Percentiles rank a stretch among this genome's conserved stretches.
These are phyloP conservation scores for Orius insidiosus DNA, from an alignment of 1,140 invertebrate genomes.

Conservation along the genomic window DNA sequence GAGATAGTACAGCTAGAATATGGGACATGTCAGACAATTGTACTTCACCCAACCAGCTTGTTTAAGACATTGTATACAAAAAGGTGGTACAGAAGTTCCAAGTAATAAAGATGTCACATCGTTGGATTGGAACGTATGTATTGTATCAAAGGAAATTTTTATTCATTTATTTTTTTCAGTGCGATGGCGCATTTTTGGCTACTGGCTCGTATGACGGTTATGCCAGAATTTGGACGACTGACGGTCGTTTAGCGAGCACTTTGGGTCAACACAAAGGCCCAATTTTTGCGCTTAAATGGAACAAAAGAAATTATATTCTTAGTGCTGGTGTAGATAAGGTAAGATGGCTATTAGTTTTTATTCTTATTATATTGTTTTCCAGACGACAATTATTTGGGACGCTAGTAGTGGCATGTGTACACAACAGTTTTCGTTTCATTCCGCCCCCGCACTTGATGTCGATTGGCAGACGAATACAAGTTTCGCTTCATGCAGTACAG, in stretches of 20 bases:
- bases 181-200: slow-evolving; percentile 83
- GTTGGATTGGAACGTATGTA: slow-evolving; percentile 98
- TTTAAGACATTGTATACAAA: slow-evolving; percentile 93
- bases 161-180: too few species aligned
- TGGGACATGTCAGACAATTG: slow-evolving; percentile 92
- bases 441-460: slow-evolving; percentile 91
- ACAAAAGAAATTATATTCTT: slow-evolving; percentile 93
- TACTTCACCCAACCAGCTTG: slow-evolving; percentile 70
- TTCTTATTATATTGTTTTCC: slow-evolving; percentile 18
- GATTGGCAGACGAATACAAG: slow-evolving; percentile 97
- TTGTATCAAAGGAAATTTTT: too few species aligned
- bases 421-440: slow-evolving; percentile 96
- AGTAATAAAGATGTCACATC: slow-evolving; percentile 99
- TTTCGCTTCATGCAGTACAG: slow-evolving; percentile 98
- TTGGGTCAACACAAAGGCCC: slow-evolving; percentile 98
- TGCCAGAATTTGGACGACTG: slow-evolving; percentile 93
- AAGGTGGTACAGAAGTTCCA: slow-evolving; percentile 90
- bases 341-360: slow-evolving; percentile 10
- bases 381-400: slow-evolving; percentile 99
- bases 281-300: slow-evolving; percentile 98
- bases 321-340: slow-evolving; percentile 77
- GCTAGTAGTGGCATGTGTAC: slow-evolving; percentile 89
- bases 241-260: slow-evolving; percentile 80
- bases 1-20: slow-evolving; percentile 93
- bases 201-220: slow-evolving; percentile 98